Conservation (phyloP, 2,113 vertebrate genomes). For the Rhabdornis inornatus region DNA sequence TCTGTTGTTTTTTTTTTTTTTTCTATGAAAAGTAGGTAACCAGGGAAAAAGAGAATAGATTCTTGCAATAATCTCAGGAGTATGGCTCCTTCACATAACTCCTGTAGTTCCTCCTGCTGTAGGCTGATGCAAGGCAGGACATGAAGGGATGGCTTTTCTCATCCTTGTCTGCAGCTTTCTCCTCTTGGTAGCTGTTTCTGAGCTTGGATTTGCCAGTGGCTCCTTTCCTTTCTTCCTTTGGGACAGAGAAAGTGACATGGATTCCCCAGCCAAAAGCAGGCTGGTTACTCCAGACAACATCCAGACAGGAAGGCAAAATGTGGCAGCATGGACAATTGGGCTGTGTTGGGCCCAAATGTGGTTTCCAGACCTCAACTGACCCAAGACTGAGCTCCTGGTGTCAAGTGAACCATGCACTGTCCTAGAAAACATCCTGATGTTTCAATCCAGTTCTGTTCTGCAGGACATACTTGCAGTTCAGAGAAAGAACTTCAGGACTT, state of each 20-base stretch:
- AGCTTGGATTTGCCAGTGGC: neutral
- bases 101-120: neutral
- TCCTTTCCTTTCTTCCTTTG: neutral
- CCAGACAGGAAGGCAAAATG: neutral
- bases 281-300: neutral
- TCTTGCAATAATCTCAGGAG: neutral
- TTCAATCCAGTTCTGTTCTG: neutral
- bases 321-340: neutral
- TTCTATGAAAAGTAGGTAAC: neutral
- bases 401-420: neutral
- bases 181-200: neutral
- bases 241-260: neutral
- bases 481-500: neutral
- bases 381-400: neutral
- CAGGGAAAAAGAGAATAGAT: neutral
- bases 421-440: neutral
- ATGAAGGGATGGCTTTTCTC: neutral
- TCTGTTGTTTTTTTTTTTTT: neutral
- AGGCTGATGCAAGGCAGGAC: neutral
- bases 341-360: neutral
- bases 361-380: neutral
- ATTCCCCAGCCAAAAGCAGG: neutral
- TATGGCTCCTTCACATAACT: neutral
- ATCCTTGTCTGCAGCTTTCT: neutral
- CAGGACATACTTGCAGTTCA: neutral